Evolutionary conservation across 2,797 vertebrate species (phyloP), one percentile per base, ranked within the genome.

Genomic region (Pampus argenteus): DNA sequence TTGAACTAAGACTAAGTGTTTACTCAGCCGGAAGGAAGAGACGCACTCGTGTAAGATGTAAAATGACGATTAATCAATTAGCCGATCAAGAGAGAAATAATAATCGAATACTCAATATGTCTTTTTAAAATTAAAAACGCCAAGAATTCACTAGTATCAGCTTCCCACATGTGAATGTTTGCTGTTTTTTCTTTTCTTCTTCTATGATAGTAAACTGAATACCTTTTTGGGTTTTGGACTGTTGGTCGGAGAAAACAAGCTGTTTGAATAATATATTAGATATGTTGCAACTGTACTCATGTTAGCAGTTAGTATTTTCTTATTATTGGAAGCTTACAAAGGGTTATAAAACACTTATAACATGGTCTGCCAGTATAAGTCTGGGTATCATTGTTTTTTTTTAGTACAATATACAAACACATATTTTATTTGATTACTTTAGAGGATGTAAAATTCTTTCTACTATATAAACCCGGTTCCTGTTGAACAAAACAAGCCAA

Each of bases 1-100:
- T 57, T 69, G 66, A 58, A 67, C 59, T 74, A 52, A 86, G 57
- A 72, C 55, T n/a, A 75, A 31, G 56, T 75, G 68, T 64, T 63
- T 47, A 45, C 23, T 66, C 34, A 25, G 1, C 38, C 4, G 22
- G 42, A 50, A 34, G 29, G 51, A 61, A 42, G 17, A 51, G n/a
- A 55, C 47, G 15, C 26, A n/a, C 40, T 50, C 2, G 18, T 29
- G 50, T 25, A 10, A 60, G 60, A 73, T 10, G 17, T 45, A 22
- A 45, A 58, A 44, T 17, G 0, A 17, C 45, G n/a, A 49, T 29
- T 45, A 4, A 20, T 17, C 38, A 5, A 51, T 54, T n/a, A 28
- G 18, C 55, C 4, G 18, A 13, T 40, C 34, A 10, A 36, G 26
- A 26, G 40, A 52, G 13, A 62, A 56, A 40, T 8, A 36, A 10